A percentile compares a stretch with the other conserved stretches of the same genome.
phyloP scores from a whole-genome alignment of 2,797 vertebrate species.

The Pipistrellus nathusii region DNA sequence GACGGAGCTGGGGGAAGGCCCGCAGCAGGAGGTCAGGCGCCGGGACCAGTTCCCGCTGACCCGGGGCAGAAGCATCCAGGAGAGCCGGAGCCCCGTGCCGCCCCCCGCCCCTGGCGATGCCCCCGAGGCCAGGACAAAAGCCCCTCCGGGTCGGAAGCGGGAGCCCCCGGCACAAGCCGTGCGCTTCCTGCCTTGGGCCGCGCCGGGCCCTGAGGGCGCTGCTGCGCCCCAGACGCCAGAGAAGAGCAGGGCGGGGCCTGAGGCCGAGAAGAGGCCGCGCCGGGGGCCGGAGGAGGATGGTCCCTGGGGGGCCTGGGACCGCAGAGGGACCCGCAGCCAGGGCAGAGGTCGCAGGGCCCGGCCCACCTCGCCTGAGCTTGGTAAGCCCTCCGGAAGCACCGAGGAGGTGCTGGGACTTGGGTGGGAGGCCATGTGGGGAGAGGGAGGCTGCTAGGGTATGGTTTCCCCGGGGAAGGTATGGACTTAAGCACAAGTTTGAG shows the following conservation, averaged over 20 bases:
- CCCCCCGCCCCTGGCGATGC: neutral
- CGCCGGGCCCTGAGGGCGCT: conserved; percentile 82
- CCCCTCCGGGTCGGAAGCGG: conserved; percentile 78
- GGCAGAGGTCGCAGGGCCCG: conserved; percentile 93
- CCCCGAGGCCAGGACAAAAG: conserved; percentile 79
- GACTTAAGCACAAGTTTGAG: neutral
- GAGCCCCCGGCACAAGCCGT: conserved; percentile 77
- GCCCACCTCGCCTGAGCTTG: conserved; percentile 95
- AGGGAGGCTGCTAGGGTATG: neutral
- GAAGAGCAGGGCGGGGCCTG: conserved; percentile 84
- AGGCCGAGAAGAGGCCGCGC: conserved; percentile 85
- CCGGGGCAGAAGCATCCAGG: conserved; percentile 81
- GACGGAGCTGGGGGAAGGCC: conserved; percentile 85
- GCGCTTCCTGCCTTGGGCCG: conserved; percentile 87
- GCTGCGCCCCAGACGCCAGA: conserved; percentile 84
- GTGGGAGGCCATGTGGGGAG: neutral
- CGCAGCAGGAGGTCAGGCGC: conserved; percentile 86
- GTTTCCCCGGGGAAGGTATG: neutral
- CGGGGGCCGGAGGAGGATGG: conserved; percentile 82
- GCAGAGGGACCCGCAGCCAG: conserved; percentile 88
- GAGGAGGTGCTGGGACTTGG: neutral
- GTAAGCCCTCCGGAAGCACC: conserved; percentile 85
- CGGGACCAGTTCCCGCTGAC: conserved; percentile 88
- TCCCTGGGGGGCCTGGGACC: conserved; percentile 86
- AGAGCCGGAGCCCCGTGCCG: conserved; percentile 76